These are phyloP conservation scores for Python bivittatus DNA, from an alignment of 2,113 vertebrate species.

Conservation along the genomic window DNA sequence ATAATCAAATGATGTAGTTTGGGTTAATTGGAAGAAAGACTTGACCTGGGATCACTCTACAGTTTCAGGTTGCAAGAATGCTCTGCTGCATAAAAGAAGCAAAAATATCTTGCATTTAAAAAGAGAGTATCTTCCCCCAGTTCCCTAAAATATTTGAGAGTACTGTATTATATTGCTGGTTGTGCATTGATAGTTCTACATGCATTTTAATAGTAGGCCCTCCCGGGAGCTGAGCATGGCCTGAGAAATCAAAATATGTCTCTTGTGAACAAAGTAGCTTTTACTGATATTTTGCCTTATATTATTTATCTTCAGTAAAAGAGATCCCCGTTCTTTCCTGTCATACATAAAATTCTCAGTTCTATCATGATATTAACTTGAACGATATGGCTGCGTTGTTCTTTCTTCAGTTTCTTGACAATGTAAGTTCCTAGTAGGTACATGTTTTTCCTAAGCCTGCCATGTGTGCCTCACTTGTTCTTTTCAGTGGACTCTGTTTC, in stretches of 20 bases:
- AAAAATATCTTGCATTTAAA: neutral
- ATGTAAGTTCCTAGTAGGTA: neutral
- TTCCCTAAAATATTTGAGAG: neutral
- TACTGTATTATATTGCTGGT: neutral
- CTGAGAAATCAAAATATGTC: neutral
- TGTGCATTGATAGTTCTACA: neutral
- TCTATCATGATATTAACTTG: neutral
- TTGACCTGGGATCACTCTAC: too few species aligned
- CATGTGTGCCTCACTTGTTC: neutral
- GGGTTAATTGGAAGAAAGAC: neutral
- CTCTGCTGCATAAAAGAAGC: neutral
- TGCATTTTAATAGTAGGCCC: neutral
- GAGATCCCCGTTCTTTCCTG: neutral
- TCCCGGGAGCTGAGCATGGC: neutral
- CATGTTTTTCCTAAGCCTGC: neutral
- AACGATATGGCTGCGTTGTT: neutral
- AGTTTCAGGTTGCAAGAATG: neutral
- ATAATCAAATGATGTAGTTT: too few species aligned
- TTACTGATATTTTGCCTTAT: neutral
- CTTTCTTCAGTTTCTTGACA: neutral
- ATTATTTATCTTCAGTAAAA: neutral
- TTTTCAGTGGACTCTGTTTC: neutral
- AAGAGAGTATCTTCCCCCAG: neutral
- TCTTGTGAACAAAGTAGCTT: neutral
- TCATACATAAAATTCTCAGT: neutral